These are phyloP conservation scores for Trichogramma dendrolimi DNA, from an alignment of 2,888 invertebrate genomes.

Conservation along the genomic window DNA sequence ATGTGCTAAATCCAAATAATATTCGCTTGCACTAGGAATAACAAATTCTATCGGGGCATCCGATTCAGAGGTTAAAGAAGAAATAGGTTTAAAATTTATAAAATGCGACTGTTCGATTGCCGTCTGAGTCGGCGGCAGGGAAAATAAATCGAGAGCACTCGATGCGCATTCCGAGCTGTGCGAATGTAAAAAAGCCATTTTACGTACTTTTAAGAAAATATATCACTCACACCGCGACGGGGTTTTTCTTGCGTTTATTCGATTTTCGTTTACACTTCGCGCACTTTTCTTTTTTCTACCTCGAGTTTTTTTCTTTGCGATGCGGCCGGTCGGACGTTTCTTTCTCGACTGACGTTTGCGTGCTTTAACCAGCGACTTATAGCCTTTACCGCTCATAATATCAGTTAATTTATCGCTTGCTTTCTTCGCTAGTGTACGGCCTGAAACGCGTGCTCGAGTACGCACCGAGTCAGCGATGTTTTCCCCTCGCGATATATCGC, in stretches of 20 bases:
- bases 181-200: conserved; percentile 12
- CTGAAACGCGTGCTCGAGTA: not conserved
- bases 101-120: no score
- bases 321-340: not conserved
- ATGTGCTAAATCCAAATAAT: conserved; percentile 35
- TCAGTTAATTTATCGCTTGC: not conserved
- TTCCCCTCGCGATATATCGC: not conserved
- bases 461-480: not conserved
- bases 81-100: no score
- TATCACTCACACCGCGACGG: not conserved
- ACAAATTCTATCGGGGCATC: conserved; percentile 36
- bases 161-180: not conserved
- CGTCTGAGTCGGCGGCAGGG: not conserved
- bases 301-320: not conserved
- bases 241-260: not conserved
- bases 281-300: not conserved
- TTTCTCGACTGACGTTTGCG: conserved; percentile 6
- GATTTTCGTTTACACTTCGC: no score
- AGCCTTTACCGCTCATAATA: not conserved
- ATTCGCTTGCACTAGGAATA: conserved; percentile 31
- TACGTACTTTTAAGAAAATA: no score
- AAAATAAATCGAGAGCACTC: conserved; percentile 5
- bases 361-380: not conserved
- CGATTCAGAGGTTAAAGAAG: not conserved
- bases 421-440: not conserved